These are phyloP conservation scores for Eueides isabella DNA, from an alignment of 1,140 invertebrate species.

Conservation along the genomic window DNA sequence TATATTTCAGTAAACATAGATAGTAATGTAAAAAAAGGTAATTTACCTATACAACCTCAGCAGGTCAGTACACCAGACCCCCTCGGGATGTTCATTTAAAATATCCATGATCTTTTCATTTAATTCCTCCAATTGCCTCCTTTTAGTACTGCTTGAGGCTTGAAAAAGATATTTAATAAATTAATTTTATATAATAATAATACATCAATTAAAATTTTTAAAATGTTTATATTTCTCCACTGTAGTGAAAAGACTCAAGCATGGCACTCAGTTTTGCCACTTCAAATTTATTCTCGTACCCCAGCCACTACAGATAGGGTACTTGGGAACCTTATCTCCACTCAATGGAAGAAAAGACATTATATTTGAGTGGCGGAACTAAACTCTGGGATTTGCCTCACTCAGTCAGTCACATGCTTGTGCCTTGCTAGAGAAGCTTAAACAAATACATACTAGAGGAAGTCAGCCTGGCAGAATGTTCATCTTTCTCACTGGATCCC, in stretches of 20 bases:
- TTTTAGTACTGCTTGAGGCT: constrained; percentile 53
- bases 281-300: no score
- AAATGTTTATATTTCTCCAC: no score
- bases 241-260: no score
- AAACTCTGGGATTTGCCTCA: no score
- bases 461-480: constrained; percentile 55
- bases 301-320: no score
- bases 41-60: constrained; percentile 52
- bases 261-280: no score
- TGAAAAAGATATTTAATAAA: constrained; percentile 11
- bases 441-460: constrained; percentile 52
- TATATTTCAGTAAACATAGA: neutral
- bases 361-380: no score
- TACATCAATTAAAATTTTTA: no score
- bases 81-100: constrained; percentile 47
- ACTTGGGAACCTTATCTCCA: no score
- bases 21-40: neutral
- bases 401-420: no score
- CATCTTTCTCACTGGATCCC: constrained; percentile 28
- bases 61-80: constrained; percentile 60
- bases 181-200: neutral
- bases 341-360: no score
- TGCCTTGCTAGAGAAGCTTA: neutral
- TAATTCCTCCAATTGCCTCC: constrained; percentile 48
- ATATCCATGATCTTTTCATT: constrained; percentile 51